Percentiles rank a stretch among this genome's conserved stretches.
phyloP scores from a whole-genome alignment of 2,888 invertebrate genomes.

The Pantelozetes paolii region DNA sequence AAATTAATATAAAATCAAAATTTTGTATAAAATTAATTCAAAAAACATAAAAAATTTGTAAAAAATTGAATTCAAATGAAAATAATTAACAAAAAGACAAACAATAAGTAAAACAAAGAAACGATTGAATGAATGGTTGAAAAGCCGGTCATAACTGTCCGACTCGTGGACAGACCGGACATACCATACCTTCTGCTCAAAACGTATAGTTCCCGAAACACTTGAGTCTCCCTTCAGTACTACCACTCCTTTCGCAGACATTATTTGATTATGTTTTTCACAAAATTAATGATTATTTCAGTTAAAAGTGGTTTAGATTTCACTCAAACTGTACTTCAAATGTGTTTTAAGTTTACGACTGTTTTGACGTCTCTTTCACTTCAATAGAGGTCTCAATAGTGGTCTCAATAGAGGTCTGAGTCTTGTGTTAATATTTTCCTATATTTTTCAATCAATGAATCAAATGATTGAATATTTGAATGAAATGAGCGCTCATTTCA shows the following conservation, averaged over 20 bases:
- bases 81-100: neutral
- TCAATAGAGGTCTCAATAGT: too few relatives aligned
- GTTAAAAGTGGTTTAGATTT: neutral
- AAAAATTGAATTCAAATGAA: neutral
- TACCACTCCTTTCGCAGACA: conserved; percentile 68
- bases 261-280: neutral
- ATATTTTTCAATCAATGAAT: too few relatives aligned
- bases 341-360: too few relatives aligned
- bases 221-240: conserved; percentile 71
- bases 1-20: neutral
- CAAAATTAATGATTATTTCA: neutral
- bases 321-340: neutral
- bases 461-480: too few relatives aligned
- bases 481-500: too few relatives aligned
- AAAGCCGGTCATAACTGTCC: neutral
- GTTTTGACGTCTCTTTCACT: too few relatives aligned
- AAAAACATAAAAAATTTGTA: neutral
- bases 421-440: too few relatives aligned
- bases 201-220: conserved; percentile 73
- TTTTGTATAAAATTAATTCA: neutral
- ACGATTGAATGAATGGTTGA: neutral
- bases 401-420: too few relatives aligned
- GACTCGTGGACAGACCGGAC: neutral
- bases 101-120: neutral
- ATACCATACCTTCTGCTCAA: conserved; percentile 66